A percentile compares a stretch with the other conserved stretches of the same genome.
These are phyloP conservation scores for Lordiphosa collinella DNA, from an alignment of 1,140 invertebrate genomes.

Conservation along the genomic window DNA sequence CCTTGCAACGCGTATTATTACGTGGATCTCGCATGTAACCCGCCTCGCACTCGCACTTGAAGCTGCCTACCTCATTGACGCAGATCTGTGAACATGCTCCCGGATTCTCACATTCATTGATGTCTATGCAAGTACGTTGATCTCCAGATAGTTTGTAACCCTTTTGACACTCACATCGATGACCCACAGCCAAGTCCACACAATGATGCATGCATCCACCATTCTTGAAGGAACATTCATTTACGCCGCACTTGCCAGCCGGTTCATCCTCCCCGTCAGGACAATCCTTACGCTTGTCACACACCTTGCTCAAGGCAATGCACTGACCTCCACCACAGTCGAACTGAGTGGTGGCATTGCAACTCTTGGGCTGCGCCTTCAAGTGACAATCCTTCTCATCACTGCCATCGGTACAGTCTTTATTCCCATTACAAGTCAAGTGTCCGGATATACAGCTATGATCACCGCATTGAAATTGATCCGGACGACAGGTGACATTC, in stretches of 20 bases:
- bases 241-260: slow-evolving; percentile 84
- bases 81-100: slow-evolving; percentile 96
- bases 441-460: slow-evolving; percentile 90
- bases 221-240: slow-evolving; percentile 90
- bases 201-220: slow-evolving; percentile 93
- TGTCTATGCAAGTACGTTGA: slow-evolving; percentile 90
- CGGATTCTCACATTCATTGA: slow-evolving; percentile 94
- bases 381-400: slow-evolving; percentile 88
- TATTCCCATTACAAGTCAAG: slow-evolving; percentile 89
- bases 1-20: slow-evolving; percentile 91
- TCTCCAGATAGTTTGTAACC: slow-evolving; percentile 86
- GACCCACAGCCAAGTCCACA: slow-evolving; percentile 87
- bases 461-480: slow-evolving; percentile 92
- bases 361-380: slow-evolving; percentile 65
- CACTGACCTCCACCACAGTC: slow-evolving; percentile 90
- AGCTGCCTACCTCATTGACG: slow-evolving; percentile 93
- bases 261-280: slow-evolving; percentile 91
- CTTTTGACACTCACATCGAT: slow-evolving; percentile 87
- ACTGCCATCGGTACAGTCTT: slow-evolving; percentile 90
- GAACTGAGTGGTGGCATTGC: slow-evolving; percentile 87
- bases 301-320: slow-evolving; percentile 87
- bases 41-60: slow-evolving; percentile 93
- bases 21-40: slow-evolving; percentile 93
- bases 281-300: slow-evolving; percentile 91
- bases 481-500: slow-evolving; percentile 88